These are phyloP conservation scores for Ranitomeya variabilis DNA, from an alignment of 2,113 vertebrate species.

Conservation along the genomic window DNA sequence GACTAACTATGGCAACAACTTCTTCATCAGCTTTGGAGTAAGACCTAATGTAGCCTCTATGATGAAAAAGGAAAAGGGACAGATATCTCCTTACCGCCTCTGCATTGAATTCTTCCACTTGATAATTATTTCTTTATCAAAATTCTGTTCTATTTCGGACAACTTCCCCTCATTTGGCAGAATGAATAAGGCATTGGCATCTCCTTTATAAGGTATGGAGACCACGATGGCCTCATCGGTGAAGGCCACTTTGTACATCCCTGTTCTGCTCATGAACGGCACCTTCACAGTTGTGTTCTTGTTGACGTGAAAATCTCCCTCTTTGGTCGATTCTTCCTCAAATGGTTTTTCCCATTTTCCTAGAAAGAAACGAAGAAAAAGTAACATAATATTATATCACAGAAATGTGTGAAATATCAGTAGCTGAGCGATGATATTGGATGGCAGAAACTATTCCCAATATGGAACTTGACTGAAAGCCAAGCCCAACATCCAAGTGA, in stretches of 20 bases:
- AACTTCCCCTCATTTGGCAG: constrained; percentile 80
- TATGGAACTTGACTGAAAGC: not conserved
- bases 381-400: not conserved
- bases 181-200: constrained; percentile 83
- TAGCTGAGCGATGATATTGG: not conserved
- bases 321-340: constrained; percentile 59
- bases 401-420: not conserved
- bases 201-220: constrained; percentile 81
- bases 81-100: constrained; percentile 63
- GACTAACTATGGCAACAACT: not conserved
- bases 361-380: constrained; percentile 12
- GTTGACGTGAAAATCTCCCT: constrained; percentile 65
- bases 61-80: not conserved
- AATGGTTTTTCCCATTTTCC: constrained; percentile 76
- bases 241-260: constrained; percentile 68
- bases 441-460: not conserved
- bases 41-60: no score
- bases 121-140: constrained; percentile 61
- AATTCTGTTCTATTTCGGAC: constrained; percentile 73
- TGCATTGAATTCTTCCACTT: constrained; percentile 65
- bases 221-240: constrained; percentile 75
- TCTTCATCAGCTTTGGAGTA: not conserved
- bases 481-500: not conserved
- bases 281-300: constrained; percentile 59
- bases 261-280: constrained; percentile 50